These are phyloP conservation scores for Suricata suricatta DNA, from an alignment of 2,113 vertebrate genomes.

Conservation along the genomic window DNA sequence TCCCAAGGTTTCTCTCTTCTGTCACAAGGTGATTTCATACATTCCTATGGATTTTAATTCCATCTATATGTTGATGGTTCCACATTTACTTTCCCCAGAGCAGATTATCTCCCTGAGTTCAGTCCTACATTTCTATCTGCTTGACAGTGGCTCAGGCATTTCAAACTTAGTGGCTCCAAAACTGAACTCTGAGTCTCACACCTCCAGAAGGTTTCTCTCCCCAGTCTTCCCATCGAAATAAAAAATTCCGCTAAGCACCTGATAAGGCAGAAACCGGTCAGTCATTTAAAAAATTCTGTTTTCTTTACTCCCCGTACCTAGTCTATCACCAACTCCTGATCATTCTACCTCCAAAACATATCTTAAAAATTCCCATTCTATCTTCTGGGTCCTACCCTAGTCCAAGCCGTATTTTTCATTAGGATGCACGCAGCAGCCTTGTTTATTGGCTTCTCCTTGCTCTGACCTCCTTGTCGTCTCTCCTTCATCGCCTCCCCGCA, in stretches of 20 bases:
- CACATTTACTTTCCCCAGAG: background rate
- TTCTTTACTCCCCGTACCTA: background rate
- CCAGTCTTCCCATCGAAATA: background rate
- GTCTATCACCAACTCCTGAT: background rate
- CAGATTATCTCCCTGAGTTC: background rate
- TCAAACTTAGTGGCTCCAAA: background rate
- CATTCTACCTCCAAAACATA: background rate
- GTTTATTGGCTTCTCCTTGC: background rate
- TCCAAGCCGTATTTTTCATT: background rate
- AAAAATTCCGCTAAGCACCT: background rate
- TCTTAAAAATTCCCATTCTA: background rate
- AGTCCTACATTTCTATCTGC: background rate
- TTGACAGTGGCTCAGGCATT: background rate
- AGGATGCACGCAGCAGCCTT: background rate
- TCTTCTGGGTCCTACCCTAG: background rate
- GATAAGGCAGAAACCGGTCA: background rate
- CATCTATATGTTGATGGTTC: background rate
- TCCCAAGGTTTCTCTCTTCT: background rate
- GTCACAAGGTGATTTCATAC: background rate
- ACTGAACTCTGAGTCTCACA: background rate
- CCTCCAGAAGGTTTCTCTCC: background rate
- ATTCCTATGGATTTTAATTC: conserved; percentile 39
- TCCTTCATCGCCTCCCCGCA: background rate
- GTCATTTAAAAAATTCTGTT: background rate
- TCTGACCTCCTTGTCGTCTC: background rate